phyloP scores from a whole-genome alignment of 2,113 vertebrate genomes.

The Megaleporinus macrocephalus region DNA sequence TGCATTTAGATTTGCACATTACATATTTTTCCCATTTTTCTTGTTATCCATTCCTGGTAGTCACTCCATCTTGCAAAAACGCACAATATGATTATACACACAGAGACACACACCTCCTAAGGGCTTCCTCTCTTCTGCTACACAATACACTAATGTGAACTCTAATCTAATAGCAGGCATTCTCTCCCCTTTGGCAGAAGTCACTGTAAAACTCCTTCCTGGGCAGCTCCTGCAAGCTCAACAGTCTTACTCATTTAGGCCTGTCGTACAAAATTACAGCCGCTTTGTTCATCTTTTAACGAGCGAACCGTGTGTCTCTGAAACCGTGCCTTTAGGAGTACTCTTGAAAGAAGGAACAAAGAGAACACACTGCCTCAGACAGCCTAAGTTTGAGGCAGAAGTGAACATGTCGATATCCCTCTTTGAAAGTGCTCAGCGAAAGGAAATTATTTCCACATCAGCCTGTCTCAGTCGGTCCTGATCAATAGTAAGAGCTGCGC shows the following conservation, averaged over 20 bases:
- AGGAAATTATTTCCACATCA: slow-evolving; percentile 8
- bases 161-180: slow-evolving; percentile 15
- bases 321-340: neutral
- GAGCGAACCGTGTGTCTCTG: neutral
- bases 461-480: neutral
- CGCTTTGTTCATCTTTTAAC: neutral
- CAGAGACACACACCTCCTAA: slow-evolving; percentile 6
- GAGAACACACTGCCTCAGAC: neutral
- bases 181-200: neutral
- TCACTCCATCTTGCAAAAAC: neutral
- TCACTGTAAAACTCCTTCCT: neutral
- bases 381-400: neutral
- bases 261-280: neutral
- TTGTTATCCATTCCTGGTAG: neutral
- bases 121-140: slow-evolving; percentile 9
- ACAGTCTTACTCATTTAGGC: neutral
- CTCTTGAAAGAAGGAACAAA: neutral
- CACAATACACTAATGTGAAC: slow-evolving; percentile 11
- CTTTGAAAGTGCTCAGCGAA: slow-evolving; percentile 1
- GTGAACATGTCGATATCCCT: slow-evolving; percentile 7
- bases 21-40: neutral
- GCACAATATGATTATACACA: slow-evolving; percentile 19
- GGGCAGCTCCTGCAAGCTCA: neutral
- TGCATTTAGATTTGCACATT: no score
- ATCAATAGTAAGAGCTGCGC: neutral